A percentile compares a stretch with the other conserved stretches of the same genome.
Evolutionary conservation across 2,797 vertebrate species (phyloP).

Genomic region (Leptodactylus fallax): DNA sequence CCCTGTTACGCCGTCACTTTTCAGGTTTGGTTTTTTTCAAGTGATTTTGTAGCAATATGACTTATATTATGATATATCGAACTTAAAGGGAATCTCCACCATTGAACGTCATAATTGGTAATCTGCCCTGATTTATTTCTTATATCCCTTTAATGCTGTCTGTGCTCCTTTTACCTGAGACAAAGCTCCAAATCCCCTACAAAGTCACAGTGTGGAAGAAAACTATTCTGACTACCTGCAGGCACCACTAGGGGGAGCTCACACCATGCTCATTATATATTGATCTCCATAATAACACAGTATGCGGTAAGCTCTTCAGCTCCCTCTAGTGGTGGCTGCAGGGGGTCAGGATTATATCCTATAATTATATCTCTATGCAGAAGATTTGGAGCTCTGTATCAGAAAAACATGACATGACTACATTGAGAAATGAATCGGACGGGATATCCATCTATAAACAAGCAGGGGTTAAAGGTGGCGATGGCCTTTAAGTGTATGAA

Average conservation of each 20-base stretch:
- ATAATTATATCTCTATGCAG: background rate
- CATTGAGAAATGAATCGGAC: background rate
- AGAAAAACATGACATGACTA: background rate
- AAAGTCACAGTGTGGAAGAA: background rate
- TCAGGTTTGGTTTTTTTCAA: background rate
- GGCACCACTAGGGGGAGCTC: background rate
- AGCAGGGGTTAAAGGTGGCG: background rate
- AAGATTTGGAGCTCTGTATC: background rate
- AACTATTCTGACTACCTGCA: background rate
- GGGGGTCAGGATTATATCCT: background rate
- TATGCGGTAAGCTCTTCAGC: background rate
- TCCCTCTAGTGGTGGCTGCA: constrained; percentile 5
- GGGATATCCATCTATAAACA: background rate
- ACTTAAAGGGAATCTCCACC: background rate
- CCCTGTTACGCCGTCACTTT: background rate
- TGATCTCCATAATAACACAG: background rate
- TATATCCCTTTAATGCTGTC: background rate
- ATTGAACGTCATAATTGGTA: background rate
- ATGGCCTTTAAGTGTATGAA: background rate
- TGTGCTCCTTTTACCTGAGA: background rate
- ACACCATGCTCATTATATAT: background rate
- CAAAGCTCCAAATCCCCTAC: background rate
- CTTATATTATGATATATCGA: background rate
- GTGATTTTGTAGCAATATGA: no score
- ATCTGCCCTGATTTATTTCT: background rate